These are phyloP conservation scores for Chrysemys picta DNA, from an alignment of 2,113 vertebrate genomes.

Conservation along the genomic window DNA sequence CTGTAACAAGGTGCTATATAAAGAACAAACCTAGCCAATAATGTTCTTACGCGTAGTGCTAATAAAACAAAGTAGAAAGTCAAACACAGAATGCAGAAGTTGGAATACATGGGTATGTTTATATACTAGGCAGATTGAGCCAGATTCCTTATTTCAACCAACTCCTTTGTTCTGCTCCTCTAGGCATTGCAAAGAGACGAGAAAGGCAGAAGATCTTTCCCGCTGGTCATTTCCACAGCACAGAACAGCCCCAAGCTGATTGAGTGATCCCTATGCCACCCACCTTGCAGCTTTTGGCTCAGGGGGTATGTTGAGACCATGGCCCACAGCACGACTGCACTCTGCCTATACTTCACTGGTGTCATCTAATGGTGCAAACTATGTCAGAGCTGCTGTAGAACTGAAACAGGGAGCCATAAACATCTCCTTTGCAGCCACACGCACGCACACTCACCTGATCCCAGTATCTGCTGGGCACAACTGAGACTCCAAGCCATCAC, in stretches of 20 bases:
- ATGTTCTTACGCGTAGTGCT: not conserved
- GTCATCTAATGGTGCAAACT: not conserved
- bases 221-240: accelerated
- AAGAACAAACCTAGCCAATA: not conserved
- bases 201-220: not conserved
- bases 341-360: not conserved
- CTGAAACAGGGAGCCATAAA: not conserved
- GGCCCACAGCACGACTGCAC: not conserved
- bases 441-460: accelerated
- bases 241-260: accelerated
- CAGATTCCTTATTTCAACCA: not conserved
- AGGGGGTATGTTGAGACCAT: accelerated
- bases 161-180: not conserved
- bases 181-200: not conserved
- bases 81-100: not conserved
- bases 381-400: accelerated
- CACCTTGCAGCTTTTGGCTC: accelerated
- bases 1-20: not conserved
- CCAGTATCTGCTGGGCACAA: not conserved
- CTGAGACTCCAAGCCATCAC: not conserved
- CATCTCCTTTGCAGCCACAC: accelerated
- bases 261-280: not conserved
- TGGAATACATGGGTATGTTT: not conserved
- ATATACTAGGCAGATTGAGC: not conserved
- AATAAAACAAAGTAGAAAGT: not conserved